phyloP scores from a whole-genome alignment of 2,888 invertebrate genomes.

The Scaptomyza caliginosa region DNA sequence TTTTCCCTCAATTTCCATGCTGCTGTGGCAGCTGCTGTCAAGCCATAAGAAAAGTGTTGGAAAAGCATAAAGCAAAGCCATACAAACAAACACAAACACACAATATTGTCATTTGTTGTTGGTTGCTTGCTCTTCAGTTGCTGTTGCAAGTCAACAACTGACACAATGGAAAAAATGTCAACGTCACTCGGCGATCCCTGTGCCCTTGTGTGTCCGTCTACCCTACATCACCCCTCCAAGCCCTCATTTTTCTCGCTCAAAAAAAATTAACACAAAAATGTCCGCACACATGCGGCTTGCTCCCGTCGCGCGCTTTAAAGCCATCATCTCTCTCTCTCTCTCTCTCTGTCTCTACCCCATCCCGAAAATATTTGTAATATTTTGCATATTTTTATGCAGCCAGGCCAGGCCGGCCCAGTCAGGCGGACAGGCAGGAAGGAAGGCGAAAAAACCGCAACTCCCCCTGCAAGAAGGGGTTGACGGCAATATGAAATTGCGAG shows the following conservation, averaged over 20 bases:
- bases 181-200: conserved; percentile 28
- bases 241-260: conserved; percentile 6
- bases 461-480: conserved; percentile 17
- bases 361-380: conserved; percentile 48
- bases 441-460: conserved; percentile 42
- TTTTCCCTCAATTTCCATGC: background rate
- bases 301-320: conserved; percentile 17
- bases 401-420: background rate
- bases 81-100: conserved; percentile 24
- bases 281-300: conserved; percentile 49
- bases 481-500: background rate
- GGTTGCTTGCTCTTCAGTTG: conserved; percentile 16
- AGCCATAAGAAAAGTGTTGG: conserved; percentile 37
- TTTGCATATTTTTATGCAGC: conserved; percentile 49
- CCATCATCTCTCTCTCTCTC: conserved; percentile 2
- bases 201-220: background rate
- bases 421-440: conserved; percentile 12
- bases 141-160: conserved; percentile 41
- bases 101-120: conserved; percentile 20
- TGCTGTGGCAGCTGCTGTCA: conserved; percentile 40
- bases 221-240: background rate
- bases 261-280: conserved; percentile 47
- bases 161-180: conserved; percentile 46
- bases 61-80: background rate
- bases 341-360: background rate